These are phyloP conservation scores for Rhabditoides inermis DNA, from an alignment of 2,888 invertebrate genomes.

Conservation along the genomic window DNA sequence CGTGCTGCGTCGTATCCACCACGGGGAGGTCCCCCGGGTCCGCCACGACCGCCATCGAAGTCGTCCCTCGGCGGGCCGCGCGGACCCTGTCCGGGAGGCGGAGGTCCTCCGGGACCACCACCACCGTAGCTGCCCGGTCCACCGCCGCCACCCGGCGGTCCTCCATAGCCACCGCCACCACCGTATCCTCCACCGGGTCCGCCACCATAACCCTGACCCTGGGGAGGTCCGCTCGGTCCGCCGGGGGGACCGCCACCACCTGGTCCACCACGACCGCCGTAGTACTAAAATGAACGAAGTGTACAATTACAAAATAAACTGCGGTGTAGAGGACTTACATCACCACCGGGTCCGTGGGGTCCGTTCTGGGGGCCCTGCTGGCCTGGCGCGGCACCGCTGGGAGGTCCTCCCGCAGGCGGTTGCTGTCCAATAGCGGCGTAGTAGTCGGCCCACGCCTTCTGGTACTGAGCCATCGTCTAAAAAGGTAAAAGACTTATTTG, in stretches of 20 bases:
- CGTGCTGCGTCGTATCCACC: constrained; percentile 1
- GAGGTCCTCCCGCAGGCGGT: constrained; percentile 7
- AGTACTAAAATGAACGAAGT: constrained; percentile 6
- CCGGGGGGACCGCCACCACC: background rate
- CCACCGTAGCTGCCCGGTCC: constrained; percentile 9
- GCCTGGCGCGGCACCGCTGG: constrained; percentile 7
- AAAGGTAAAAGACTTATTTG: background rate
- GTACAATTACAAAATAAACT: background rate
- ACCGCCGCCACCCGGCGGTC: constrained; percentile 5
- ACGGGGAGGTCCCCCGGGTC: background rate
- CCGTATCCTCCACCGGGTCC: constrained; percentile 6
- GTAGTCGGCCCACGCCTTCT: constrained; percentile 23
- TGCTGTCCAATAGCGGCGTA: constrained; percentile 14
- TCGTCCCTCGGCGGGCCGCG: constrained; percentile 1
- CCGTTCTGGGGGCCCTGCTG: background rate
- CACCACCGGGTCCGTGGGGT: background rate
- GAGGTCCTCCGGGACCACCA: background rate
- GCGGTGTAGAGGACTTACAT: background rate
- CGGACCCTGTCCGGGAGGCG: no score
- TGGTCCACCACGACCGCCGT: constrained; percentile 3
- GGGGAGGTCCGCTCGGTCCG: constrained; percentile 1
- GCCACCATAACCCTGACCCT: constrained; percentile 3
- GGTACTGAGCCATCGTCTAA: constrained; percentile 15
- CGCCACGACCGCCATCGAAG: background rate
- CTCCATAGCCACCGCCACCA: constrained; percentile 9